Conservation (phyloP, 2,113 vertebrate species). For the Syrrhaptes paradoxus region DNA sequence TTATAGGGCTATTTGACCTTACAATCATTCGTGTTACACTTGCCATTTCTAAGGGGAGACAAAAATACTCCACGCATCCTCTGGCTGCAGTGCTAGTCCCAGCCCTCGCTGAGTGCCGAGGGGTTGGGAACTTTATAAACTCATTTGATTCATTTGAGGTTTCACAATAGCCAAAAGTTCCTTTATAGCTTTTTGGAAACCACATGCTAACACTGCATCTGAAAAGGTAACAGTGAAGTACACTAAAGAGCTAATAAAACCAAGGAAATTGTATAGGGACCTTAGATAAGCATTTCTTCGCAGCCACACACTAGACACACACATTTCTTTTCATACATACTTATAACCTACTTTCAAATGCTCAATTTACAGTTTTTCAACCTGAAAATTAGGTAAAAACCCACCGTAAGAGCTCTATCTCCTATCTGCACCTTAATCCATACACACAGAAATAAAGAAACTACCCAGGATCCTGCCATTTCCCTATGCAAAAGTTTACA, state of each 20-base stretch:
- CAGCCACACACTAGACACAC: background rate
- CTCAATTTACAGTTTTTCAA: background rate
- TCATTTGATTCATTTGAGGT: constrained; percentile 62
- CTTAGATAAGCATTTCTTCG: background rate
- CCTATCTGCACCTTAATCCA: background rate
- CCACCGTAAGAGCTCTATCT: background rate
- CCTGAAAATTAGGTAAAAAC: background rate
- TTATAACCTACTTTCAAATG: background rate
- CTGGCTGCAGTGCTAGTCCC: constrained; percentile 44
- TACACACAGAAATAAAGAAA: background rate
- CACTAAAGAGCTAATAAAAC: constrained; percentile 36
- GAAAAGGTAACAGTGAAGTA: constrained; percentile 24
- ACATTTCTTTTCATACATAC: background rate
- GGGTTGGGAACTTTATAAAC: constrained; percentile 64
- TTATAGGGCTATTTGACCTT: constrained; percentile 60
- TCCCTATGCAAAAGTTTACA: constrained; percentile 57
- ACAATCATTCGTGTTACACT: constrained; percentile 58
- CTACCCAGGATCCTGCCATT: constrained; percentile 1
- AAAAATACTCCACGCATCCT: constrained; percentile 60
- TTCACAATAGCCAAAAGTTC: constrained; percentile 69
- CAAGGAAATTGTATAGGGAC: constrained; percentile 4
- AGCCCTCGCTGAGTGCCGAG: constrained; percentile 21
- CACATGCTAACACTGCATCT: constrained; percentile 25
- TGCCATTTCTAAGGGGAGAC: constrained; percentile 58
- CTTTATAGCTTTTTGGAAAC: constrained; percentile 63